A percentile compares a stretch with the other conserved stretches of the same genome.
Conservation (phyloP, 2,113 vertebrate genomes). For the Raja brachyura region DNA sequence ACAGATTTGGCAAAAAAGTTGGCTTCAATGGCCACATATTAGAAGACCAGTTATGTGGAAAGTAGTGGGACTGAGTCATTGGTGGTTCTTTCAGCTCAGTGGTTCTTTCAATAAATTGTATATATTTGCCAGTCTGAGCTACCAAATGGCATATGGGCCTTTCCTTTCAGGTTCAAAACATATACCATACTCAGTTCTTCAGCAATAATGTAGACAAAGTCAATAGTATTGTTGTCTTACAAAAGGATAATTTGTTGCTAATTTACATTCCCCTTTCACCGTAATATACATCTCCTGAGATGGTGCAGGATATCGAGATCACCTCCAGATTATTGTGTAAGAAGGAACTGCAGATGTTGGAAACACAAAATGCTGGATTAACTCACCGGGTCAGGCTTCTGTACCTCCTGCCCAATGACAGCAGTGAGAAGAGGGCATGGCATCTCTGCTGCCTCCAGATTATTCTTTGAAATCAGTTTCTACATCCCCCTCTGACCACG, state of each 20-base stretch:
- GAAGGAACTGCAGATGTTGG: too few species aligned
- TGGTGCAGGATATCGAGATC: background rate
- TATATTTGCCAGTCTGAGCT: too few species aligned
- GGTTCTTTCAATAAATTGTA: too few species aligned
- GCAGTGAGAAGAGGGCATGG: too few species aligned
- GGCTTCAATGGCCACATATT: background rate
- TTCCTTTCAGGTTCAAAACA: background rate
- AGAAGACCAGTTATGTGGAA: background rate
- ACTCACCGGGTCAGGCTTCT: too few species aligned
- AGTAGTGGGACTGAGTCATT: background rate
- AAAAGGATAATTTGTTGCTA: background rate
- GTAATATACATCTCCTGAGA: background rate
- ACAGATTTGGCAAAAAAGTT: background rate
- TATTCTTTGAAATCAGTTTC: too few species aligned
- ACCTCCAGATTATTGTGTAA: background rate
- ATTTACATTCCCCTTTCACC: background rate
- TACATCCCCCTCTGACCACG: background rate
- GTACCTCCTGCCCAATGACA: too few species aligned
- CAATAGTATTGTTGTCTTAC: background rate
- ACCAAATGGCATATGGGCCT: background rate
- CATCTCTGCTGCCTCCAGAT: background rate
- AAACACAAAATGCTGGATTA: too few species aligned
- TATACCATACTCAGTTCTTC: background rate
- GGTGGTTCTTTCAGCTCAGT: background rate
- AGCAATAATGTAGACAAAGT: background rate